Evolutionary conservation across 2,797 vertebrate species (phyloP).

Genomic region (Tapirus indicus): DNA sequence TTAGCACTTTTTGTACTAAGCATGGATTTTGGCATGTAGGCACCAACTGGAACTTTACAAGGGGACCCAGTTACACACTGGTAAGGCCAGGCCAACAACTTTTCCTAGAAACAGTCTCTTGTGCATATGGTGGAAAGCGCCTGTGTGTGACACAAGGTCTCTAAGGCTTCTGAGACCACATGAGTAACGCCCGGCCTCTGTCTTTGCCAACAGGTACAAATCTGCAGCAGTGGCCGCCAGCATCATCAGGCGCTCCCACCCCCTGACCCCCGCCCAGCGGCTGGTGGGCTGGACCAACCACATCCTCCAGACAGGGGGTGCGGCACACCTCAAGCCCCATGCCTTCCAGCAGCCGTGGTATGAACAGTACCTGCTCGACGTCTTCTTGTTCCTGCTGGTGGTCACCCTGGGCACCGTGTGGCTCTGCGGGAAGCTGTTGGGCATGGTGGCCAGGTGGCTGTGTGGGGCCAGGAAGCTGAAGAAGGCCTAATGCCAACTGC

Average conservation of each 20-base stretch:
- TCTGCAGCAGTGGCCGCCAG: slow-evolving; percentile 85
- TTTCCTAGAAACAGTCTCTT: not conserved
- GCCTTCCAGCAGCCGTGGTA: slow-evolving; percentile 87
- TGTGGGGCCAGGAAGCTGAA: too few relatives aligned
- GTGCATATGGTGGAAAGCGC: not conserved
- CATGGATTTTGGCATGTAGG: not conserved
- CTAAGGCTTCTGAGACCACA: not conserved
- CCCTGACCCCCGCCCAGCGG: slow-evolving; percentile 83
- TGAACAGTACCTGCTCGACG: slow-evolving; percentile 79
- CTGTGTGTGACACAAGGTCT: not conserved
- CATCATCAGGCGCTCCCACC: slow-evolving; percentile 86
- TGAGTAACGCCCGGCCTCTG: not conserved
- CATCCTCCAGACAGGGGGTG: slow-evolving; percentile 85
- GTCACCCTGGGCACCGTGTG: not conserved
- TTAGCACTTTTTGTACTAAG: not conserved
- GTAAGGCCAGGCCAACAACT: not conserved
- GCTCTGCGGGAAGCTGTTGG: too few relatives aligned
- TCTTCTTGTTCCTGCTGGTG: not conserved
- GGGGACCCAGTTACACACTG: not conserved
- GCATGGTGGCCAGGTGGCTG: too few relatives aligned
- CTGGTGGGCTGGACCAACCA: slow-evolving; percentile 89
- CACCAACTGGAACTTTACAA: not conserved
- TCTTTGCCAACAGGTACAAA: slow-evolving; percentile 86
- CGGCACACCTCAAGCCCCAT: slow-evolving; percentile 85
- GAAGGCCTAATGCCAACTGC: not conserved